A percentile compares a stretch with the other conserved stretches of the same genome.
phyloP scores from a whole-genome alignment of 2,113 vertebrate genomes.

The Hypomesus transpacificus region DNA sequence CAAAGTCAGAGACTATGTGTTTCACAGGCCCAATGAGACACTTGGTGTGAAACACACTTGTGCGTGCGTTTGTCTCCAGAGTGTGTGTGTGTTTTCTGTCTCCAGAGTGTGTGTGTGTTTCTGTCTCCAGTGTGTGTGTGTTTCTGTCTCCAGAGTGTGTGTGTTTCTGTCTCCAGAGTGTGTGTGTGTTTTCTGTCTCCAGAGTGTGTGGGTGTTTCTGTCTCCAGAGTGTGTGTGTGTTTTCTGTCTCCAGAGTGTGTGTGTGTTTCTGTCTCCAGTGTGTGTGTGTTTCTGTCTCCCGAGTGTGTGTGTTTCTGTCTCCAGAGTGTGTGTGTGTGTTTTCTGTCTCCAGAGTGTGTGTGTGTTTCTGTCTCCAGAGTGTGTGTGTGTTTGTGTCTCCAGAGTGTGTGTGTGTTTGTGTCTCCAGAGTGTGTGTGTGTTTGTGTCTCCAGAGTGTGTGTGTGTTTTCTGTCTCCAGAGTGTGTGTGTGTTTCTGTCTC shows the following conservation, averaged over 20 bases:
- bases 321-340: background rate
- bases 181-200: background rate
- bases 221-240: background rate
- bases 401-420: conserved; percentile 1
- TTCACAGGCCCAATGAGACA: background rate
- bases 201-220: background rate
- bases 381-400: background rate
- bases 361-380: background rate
- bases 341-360: background rate
- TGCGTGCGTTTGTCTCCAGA: background rate
- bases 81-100: background rate
- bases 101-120: conserved; percentile 2
- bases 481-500: background rate
- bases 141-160: background rate
- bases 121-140: background rate
- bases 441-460: background rate
- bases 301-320: conserved; percentile 2
- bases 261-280: no score
- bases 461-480: no score
- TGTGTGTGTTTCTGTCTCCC: background rate
- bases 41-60: no score
- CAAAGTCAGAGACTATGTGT: background rate
- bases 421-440: background rate
- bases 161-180: no score
- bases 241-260: background rate